A percentile compares a stretch with the other conserved stretches of the same genome.
phyloP scores from a whole-genome alignment of 2,113 vertebrate genomes.

The Gasterosteus aculeatus region DNA sequence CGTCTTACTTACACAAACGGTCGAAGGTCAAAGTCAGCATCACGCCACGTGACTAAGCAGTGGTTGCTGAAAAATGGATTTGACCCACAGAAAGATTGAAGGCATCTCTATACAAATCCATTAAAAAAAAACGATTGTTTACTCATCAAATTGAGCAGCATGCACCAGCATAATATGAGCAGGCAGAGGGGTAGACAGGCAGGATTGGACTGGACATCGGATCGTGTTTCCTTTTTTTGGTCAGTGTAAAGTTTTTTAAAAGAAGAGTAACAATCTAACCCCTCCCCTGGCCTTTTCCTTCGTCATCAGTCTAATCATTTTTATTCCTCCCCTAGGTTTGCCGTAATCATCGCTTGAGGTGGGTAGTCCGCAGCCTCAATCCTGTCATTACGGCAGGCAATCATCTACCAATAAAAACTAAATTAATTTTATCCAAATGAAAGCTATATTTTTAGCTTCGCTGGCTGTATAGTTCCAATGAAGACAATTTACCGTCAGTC shows the following conservation, averaged over 20 bases:
- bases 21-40: background rate
- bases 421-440: conserved; percentile 60
- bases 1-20: background rate
- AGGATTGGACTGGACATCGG: background rate
- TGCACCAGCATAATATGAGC: background rate
- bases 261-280: background rate
- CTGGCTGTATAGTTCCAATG: conserved; percentile 4
- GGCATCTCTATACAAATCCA: background rate
- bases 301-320: conserved; percentile 56
- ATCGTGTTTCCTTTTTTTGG: no score
- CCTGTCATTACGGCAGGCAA: conserved; percentile 42
- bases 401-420: conserved; percentile 47
- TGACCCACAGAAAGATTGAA: background rate
- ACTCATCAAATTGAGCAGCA: background rate
- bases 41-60: background rate
- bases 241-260: background rate
- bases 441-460: conserved; percentile 36
- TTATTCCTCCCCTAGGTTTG: conserved; percentile 53
- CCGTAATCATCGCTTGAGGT: conserved; percentile 28
- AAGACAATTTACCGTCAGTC: background rate
- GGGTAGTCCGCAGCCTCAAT: conserved; percentile 24
- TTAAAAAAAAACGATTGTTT: background rate
- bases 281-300: conserved; percentile 15
- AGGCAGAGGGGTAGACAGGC: background rate
- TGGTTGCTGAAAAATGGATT: background rate